A percentile compares a stretch with the other conserved stretches of the same genome.
Conservation (phyloP, 2,888 invertebrate species). For the Philopedon plagiatum region DNA sequence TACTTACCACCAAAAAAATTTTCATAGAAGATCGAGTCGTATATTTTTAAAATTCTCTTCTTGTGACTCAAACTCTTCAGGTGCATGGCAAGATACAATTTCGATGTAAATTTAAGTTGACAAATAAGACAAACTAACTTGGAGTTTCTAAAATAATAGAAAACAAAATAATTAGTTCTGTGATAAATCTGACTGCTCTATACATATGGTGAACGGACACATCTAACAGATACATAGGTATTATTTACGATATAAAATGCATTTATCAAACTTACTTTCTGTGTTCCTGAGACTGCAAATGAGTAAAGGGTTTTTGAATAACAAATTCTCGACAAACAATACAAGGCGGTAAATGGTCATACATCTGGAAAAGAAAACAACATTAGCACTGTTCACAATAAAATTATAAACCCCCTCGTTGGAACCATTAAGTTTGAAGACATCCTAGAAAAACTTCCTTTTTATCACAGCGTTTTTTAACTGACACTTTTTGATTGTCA, state of each 20-base stretch:
- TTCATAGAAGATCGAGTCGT: neutral
- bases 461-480: too few species aligned
- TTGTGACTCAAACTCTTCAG: neutral
- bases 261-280: neutral
- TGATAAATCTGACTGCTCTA: too few species aligned
- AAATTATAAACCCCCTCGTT: too few species aligned
- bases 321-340: neutral
- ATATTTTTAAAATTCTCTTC: neutral
- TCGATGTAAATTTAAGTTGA: neutral
- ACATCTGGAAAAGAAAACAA: neutral
- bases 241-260: too few species aligned
- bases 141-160: neutral
- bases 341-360: neutral
- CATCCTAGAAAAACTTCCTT: too few species aligned
- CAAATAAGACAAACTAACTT: neutral
- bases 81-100: neutral
- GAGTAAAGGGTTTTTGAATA: neutral
- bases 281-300: neutral
- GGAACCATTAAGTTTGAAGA: too few species aligned
- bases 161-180: neutral
- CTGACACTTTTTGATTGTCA: too few species aligned
- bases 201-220: too few species aligned
- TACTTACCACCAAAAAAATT: neutral
- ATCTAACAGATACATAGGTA: too few species aligned
- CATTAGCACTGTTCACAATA: too few species aligned